phyloP scores from a whole-genome alignment of 1,140 invertebrate genomes.

The Drosophila paulistorum region DNA sequence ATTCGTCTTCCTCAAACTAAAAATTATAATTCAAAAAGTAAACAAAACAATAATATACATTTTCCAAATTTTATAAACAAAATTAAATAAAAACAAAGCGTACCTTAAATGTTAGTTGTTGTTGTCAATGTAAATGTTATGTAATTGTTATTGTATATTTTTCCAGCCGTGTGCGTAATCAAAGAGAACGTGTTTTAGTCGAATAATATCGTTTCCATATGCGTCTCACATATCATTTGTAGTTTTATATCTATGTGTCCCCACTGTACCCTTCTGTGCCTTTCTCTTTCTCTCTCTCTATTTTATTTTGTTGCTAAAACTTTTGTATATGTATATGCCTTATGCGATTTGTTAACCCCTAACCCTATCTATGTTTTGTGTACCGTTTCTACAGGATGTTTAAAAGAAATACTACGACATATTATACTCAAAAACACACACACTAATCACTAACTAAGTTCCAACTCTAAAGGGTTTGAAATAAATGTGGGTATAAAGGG shows the following conservation, averaged over 20 bases:
- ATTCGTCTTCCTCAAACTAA: neutral
- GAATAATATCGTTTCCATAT: conserved; percentile 38
- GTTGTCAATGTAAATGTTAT: conserved; percentile 77
- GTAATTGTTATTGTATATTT: conserved; percentile 33
- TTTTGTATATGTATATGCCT: conserved; percentile 28
- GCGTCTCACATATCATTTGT: conserved; percentile 58
- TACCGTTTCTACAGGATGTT: neutral
- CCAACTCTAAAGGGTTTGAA: neutral
- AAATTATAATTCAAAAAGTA: conserved; percentile 1
- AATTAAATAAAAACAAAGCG: conserved; percentile 14
- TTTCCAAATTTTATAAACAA: conserved; percentile 37
- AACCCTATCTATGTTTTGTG: neutral
- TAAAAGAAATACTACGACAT: neutral
- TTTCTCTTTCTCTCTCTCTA: neutral
- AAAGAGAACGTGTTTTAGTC: conserved; percentile 16
- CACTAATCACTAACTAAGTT: neutral
- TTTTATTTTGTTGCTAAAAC: conserved; percentile 16
- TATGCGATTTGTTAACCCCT: neutral
- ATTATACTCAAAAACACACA: neutral
- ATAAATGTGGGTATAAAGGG: neutral
- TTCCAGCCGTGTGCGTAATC: conserved; percentile 54
- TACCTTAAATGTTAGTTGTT: conserved; percentile 71
- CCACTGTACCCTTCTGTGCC: conserved; percentile 8
- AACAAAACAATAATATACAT: conserved; percentile 37
- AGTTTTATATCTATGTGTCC: conserved; percentile 27